phyloP scores from a whole-genome alignment of 2,888 invertebrate genomes.

The Fabriciana adippe region DNA sequence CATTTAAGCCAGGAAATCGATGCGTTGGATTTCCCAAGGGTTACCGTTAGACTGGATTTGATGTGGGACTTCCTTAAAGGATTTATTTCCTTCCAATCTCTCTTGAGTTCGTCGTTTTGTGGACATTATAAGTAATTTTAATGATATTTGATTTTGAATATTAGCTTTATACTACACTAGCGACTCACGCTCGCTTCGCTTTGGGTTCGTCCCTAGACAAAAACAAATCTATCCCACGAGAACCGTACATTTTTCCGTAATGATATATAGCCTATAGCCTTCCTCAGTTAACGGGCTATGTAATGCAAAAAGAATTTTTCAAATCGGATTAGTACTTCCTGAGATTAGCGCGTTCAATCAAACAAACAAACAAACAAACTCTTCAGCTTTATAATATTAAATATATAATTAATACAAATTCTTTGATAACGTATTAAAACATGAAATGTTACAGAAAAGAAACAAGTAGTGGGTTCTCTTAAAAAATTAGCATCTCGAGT shows the following conservation, averaged over 20 bases:
- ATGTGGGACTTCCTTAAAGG: conserved; percentile 45
- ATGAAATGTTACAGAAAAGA: conserved; percentile 14
- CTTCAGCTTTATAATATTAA: no score
- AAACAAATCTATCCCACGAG: no score
- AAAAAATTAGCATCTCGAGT: conserved; percentile 41
- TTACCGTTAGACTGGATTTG: conserved; percentile 50
- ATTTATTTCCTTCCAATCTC: conserved; percentile 40
- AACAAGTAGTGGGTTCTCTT: conserved; percentile 15
- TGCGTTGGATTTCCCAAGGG: conserved; percentile 66
- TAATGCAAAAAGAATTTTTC: no score
- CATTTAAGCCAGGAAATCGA: conserved; percentile 43
- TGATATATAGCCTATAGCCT: no score
- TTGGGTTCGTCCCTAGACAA: no score
- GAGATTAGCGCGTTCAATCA: no score
- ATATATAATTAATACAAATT: no score
- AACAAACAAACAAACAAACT: no score
- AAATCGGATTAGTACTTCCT: no score
- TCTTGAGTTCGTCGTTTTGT: conserved; percentile 17
- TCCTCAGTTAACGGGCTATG: no score
- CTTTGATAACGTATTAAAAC: neutral
- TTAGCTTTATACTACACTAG: neutral
- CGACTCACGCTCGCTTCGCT: no score
- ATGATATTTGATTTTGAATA: conserved; percentile 4
- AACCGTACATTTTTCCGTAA: no score
- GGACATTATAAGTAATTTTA: conserved; percentile 13